Conservation (phyloP, 1,140 invertebrate genomes). For the Eriocheir sinensis region DNA sequence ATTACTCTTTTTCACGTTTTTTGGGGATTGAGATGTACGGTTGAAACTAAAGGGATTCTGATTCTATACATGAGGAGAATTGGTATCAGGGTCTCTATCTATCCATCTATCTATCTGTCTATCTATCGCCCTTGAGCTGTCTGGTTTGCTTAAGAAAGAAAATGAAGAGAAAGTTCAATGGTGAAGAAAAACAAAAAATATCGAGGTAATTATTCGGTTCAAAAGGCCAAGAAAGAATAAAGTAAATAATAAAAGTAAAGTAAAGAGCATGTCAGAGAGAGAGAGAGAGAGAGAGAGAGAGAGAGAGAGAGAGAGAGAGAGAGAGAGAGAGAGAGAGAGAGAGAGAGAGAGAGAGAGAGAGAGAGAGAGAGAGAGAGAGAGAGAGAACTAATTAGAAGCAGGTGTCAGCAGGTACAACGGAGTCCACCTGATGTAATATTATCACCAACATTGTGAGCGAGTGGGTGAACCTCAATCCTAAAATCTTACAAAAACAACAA, state of each 20-base stretch:
- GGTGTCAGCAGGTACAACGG: neutral
- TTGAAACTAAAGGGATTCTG: too few relatives aligned
- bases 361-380: conserved; percentile 11
- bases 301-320: conserved; percentile 6
- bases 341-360: conserved; percentile 14
- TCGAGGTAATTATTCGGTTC: neutral
- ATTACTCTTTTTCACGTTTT: too few relatives aligned
- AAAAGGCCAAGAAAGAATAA: neutral
- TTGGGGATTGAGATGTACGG: too few relatives aligned
- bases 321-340: conserved; percentile 4
- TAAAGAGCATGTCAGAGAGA: too few relatives aligned
- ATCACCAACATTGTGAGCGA: neutral
- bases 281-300: neutral
- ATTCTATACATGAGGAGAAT: too few relatives aligned
- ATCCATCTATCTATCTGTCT: too few relatives aligned
- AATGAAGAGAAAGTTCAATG: neutral
- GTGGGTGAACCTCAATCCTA: neutral
- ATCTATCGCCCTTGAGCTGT: neutral
- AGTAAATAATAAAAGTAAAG: neutral
- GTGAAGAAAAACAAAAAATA: neutral
- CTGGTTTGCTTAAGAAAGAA: neutral
- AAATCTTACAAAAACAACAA: too few relatives aligned
- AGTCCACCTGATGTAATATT: neutral
- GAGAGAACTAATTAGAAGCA: neutral
- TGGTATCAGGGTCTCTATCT: too few relatives aligned